phyloP scores from a whole-genome alignment of 2,113 vertebrate species.

The Microtus ochrogaster region DNA sequence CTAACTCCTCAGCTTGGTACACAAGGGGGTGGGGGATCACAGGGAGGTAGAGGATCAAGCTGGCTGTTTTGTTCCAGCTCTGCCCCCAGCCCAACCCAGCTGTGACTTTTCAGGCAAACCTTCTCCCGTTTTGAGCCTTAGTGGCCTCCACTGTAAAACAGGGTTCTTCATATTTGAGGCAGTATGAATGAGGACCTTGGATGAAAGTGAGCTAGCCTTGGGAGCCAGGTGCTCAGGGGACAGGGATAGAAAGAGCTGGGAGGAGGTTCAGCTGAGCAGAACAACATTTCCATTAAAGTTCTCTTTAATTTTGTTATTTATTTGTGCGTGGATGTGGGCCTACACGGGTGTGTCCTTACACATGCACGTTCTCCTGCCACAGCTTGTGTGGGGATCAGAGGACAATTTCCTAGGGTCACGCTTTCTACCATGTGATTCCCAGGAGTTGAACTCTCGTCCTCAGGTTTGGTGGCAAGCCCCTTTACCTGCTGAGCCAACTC shows the following conservation, averaged over 20 bases:
- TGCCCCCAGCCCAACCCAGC: neutral
- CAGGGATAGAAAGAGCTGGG: neutral
- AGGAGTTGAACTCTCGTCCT: neutral
- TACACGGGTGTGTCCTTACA: neutral
- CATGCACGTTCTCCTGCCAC: neutral
- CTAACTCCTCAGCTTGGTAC: slow-evolving; percentile 52
- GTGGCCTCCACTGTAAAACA: neutral
- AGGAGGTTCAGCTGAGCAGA: neutral
- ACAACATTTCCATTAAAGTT: neutral
- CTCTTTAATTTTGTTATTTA: neutral
- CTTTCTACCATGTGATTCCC: neutral
- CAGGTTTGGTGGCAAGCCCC: neutral
- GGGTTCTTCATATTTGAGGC: neutral
- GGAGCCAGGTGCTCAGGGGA: neutral
- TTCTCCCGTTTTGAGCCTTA: neutral
- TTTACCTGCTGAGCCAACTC: neutral
- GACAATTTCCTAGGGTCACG: too few relatives aligned
- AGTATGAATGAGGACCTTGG: neutral
- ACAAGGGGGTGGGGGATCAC: neutral
- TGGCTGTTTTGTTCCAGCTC: neutral
- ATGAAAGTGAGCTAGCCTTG: neutral
- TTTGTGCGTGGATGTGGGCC: neutral
- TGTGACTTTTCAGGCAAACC: neutral
- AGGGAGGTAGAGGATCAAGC: neutral
- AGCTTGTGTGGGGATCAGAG: too few relatives aligned